Base-by-base conservation (phyloP, 2,888 invertebrate genomes). In the Cyaniris semiargus region DNA sequence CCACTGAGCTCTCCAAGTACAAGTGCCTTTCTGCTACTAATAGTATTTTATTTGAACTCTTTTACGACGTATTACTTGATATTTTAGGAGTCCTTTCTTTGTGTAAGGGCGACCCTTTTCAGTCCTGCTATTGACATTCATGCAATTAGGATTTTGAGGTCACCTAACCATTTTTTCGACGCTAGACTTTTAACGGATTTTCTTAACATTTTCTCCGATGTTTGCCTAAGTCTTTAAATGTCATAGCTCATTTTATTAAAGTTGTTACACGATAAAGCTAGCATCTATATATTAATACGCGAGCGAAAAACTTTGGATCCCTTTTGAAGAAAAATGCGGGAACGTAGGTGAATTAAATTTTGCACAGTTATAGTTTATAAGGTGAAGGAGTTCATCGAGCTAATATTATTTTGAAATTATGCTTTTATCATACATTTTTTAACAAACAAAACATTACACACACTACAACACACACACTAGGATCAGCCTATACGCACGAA, bases 121-220 rank as follows among this genome's bases (percentile, higher is more conserved):
- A 31, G 66, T 18, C 66, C 66, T 31, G 66, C 5, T 66, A 66
- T 66, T 31, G 66, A 66, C 66, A 31, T 66, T 23, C 27, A 66
- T 31, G 27, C 66, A 31, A 66, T 66, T 66, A 66, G 66, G 66
- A 23, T 66, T 66, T 66, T 31, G 66, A 31, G 27, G 13, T 66
- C 66, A 31, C 27, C 27, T 18, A 15, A 31, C 66, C 66, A 31
- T 5, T 31, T 66, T 66, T 31, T 66, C 66, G 66, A 15, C 27
- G 6, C 27, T 31, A 18, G 66, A 27, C 21, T 66, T 66, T 66
- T 18, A 27, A 23, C 4, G 27, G 13, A 66, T 18, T 66, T 27
- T 66, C 6, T 31, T 27, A 31, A 31, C 18, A 5, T 15, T 66
- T 66, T 66, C 13, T 10, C 13, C 23, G 23, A 60, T 60, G 18